phyloP scores from a whole-genome alignment of 2,797 vertebrate species.

The Kryptolebias ocellatus region DNA sequence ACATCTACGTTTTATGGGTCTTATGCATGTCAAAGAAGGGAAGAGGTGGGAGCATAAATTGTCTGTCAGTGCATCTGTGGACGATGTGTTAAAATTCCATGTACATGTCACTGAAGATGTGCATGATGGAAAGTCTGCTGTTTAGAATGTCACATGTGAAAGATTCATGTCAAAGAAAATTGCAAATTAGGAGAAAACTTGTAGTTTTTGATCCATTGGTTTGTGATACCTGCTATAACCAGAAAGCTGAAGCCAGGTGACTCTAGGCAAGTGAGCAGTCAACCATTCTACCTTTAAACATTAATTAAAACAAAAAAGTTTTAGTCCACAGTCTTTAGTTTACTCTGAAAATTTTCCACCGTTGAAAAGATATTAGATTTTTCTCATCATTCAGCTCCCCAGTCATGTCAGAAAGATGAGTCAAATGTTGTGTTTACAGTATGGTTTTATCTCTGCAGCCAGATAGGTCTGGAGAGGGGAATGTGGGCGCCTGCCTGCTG shows the following conservation, averaged over 20 bases:
- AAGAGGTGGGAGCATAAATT: constrained; percentile 38
- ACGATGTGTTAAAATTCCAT: constrained; percentile 37
- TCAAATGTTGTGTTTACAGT: constrained; percentile 70
- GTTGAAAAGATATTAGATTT: constrained; percentile 17
- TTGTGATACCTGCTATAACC: not conserved
- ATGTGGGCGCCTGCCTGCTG: constrained; percentile 59
- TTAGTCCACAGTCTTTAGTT: constrained; percentile 29
- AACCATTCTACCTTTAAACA: not conserved
- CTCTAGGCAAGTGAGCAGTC: too few species aligned
- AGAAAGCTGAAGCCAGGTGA: not conserved
- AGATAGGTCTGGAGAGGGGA: constrained; percentile 63
- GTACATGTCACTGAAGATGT: constrained; percentile 16
- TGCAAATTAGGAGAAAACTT: constrained; percentile 16
- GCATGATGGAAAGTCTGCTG: constrained; percentile 16
- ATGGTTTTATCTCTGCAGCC: constrained; percentile 65
- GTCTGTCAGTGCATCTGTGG: constrained; percentile 20
- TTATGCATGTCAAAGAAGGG: constrained; percentile 31
- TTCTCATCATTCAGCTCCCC: constrained; percentile 31
- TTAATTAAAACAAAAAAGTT: not conserved
- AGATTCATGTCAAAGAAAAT: constrained; percentile 6
- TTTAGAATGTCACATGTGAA: constrained; percentile 30
- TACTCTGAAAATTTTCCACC: constrained; percentile 18
- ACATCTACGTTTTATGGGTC: constrained; percentile 74
- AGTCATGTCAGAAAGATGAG: constrained; percentile 52
- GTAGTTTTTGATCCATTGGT: not conserved